These are phyloP conservation scores for Crenuchus spilurus DNA, from an alignment of 2,797 vertebrate species.

Conservation along the genomic window DNA sequence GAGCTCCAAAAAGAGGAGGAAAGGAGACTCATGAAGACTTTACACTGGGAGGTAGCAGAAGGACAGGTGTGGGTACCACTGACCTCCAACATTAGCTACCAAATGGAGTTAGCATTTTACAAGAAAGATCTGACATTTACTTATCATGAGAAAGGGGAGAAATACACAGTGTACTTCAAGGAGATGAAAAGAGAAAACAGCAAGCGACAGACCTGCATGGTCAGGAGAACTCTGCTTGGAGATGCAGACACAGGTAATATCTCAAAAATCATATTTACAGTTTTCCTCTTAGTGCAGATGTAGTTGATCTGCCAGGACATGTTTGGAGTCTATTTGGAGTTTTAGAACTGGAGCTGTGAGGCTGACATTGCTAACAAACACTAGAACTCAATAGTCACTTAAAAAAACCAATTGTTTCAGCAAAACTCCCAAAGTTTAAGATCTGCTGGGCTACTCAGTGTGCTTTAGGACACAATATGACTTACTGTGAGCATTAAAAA, in stretches of 20 bases:
- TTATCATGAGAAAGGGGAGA: slow-evolving; percentile 44
- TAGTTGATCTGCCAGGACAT: no score
- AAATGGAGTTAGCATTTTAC: slow-evolving; percentile 58
- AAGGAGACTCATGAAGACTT: slow-evolving; percentile 51
- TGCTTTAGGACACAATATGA: no score
- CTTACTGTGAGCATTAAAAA: no score
- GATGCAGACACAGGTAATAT: slow-evolving; percentile 61
- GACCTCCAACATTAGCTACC: slow-evolving; percentile 48
- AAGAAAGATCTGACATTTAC: slow-evolving; percentile 24
- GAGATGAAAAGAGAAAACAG: slow-evolving; percentile 44
- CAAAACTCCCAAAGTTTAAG: no score
- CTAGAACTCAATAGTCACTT: no score
- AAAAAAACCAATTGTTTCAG: no score
- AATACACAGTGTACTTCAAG: slow-evolving; percentile 52
- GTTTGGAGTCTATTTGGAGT: no score
- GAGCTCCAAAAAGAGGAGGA: slow-evolving; percentile 49
- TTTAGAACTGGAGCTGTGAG: no score
- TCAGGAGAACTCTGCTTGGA: slow-evolving; percentile 58
- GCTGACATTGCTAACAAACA: no score
- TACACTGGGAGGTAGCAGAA: slow-evolving; percentile 57
- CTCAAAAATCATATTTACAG: background rate
- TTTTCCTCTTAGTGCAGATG: no score
- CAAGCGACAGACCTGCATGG: slow-evolving; percentile 33
- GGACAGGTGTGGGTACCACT: slow-evolving; percentile 44
- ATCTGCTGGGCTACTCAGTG: no score